Percentiles rank a stretch among this genome's conserved stretches.
Evolutionary conservation across 2,888 invertebrate species (phyloP).

Genomic region (Aspidapion aeneum): DNA sequence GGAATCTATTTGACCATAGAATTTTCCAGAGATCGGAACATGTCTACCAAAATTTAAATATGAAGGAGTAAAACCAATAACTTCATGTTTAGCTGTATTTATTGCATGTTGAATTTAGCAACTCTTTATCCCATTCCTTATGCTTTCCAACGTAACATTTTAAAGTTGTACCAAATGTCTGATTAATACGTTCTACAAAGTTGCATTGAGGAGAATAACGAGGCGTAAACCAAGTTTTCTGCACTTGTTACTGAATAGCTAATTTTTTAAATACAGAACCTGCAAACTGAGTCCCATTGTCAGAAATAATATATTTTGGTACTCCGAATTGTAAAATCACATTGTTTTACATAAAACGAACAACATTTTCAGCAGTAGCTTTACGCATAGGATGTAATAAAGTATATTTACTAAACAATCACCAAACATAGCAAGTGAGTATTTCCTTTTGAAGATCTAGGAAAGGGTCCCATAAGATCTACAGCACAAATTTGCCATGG

Average conservation of each 20-base stretch:
- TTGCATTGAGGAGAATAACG: slow-evolving; percentile 37
- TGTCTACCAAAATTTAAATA: no score
- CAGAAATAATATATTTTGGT: slow-evolving; percentile 19
- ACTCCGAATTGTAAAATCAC: slow-evolving; percentile 14
- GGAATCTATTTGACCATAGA: no score
- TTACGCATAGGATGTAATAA: slow-evolving; percentile 14
- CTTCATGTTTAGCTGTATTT: no score
- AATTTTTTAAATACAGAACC: slow-evolving; percentile 13
- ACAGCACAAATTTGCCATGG: slow-evolving; percentile 1
- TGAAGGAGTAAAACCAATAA: no score
- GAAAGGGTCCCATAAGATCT: no score
- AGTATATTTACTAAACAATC: slow-evolving; percentile 21
- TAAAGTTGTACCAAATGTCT: not conserved
- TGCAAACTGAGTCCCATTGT: slow-evolving; percentile 10
- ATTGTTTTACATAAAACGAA: slow-evolving; percentile 15
- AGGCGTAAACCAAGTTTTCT: slow-evolving; percentile 11
- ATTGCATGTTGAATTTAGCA: no score
- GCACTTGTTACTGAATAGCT: slow-evolving; percentile 6
- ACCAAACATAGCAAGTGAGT: slow-evolving; percentile 13
- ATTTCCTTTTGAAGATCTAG: slow-evolving; percentile 4
- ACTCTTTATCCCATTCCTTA: no score
- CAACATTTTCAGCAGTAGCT: slow-evolving; percentile 8
- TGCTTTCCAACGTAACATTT: slow-evolving; percentile 13
- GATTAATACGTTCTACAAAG: slow-evolving; percentile 20
- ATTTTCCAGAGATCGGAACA: no score